Evolutionary conservation across 2,888 invertebrate genomes (phyloP).

Genomic region (Strigamia maritima): DNA sequence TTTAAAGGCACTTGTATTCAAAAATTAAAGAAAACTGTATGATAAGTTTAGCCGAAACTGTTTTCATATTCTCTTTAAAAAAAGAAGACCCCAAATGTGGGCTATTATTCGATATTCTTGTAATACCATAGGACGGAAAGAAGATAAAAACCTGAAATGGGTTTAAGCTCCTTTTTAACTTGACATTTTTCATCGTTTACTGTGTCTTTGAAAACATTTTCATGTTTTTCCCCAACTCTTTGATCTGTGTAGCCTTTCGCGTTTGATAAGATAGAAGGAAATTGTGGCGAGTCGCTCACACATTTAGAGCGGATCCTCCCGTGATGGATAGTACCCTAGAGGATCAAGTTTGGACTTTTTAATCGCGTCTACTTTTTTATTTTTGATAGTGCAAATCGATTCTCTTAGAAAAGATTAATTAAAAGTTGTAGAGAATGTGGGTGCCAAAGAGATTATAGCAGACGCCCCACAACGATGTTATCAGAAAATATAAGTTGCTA

Average conservation of each 20-base stretch:
- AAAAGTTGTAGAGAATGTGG: not conserved
- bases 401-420: not conserved
- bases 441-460: not conserved
- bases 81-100: not conserved
- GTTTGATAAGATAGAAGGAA: not conserved
- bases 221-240: not conserved
- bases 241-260: not conserved
- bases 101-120: not conserved
- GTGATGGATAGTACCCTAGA: not conserved
- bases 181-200: not conserved
- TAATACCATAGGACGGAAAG: not conserved
- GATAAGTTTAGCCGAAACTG: too few species aligned
- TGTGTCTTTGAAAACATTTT: not conserved
- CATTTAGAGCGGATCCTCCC: not conserved
- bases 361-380: not conserved
- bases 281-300: not conserved
- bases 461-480: conserved; percentile 1
- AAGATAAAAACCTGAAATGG: not conserved
- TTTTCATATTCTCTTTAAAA: too few species aligned
- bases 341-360: not conserved
- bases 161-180: not conserved
- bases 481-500: not conserved
- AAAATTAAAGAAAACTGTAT: too few species aligned
- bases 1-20: too few species aligned
- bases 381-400: not conserved